Percentiles rank a stretch among this genome's conserved stretches.
These are phyloP conservation scores for Falco novaeseelandiae DNA, from an alignment of 2,797 vertebrate genomes.

Conservation along the genomic window DNA sequence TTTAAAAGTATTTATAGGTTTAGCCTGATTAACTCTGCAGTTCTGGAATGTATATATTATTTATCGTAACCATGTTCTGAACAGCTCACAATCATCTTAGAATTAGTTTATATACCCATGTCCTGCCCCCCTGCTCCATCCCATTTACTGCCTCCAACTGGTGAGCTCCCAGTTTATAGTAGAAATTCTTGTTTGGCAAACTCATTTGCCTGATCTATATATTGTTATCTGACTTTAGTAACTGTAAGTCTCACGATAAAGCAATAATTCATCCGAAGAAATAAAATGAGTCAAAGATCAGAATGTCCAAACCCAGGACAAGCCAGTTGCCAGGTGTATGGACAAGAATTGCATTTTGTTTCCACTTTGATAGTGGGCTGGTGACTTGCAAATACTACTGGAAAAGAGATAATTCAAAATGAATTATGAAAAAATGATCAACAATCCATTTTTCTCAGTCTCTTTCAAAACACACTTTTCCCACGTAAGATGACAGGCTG, in stretches of 20 bases:
- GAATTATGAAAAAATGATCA: background rate
- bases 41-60: background rate
- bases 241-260: background rate
- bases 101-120: background rate
- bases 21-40: background rate
- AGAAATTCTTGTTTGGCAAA: background rate
- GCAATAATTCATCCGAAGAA: background rate
- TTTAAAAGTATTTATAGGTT: background rate
- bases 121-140: background rate
- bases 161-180: background rate
- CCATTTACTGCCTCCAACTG: background rate
- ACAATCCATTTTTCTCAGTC: background rate
- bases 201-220: background rate
- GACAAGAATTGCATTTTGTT: background rate
- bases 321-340: background rate
- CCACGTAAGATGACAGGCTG: background rate
- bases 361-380: background rate
- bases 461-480: background rate
- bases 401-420: background rate
- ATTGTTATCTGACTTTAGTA: background rate
- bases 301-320: background rate
- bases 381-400: background rate
- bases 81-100: background rate
- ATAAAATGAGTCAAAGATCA: background rate
- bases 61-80: fast-evolving